Conservation (phyloP, 1,140 invertebrate genomes). For the Lepidurus arcticus region DNA sequence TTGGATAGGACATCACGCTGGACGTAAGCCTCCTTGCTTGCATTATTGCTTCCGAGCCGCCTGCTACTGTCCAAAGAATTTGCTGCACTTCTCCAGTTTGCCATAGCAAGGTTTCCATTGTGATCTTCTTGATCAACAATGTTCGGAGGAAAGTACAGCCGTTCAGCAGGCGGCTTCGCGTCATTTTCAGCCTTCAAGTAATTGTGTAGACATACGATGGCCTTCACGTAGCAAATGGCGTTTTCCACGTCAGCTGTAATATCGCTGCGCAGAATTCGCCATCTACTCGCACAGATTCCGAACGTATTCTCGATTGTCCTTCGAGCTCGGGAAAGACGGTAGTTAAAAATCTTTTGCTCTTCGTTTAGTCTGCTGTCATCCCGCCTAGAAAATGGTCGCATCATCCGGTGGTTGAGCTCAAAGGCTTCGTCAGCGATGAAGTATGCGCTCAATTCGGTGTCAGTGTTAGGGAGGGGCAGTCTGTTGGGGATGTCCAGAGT, state of each 20-base stretch:
- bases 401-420: background rate
- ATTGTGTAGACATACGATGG: slow-evolving; percentile 33
- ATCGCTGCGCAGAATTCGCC: slow-evolving; percentile 34
- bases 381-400: slow-evolving; percentile 5
- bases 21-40: background rate
- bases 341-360: slow-evolving; percentile 42
- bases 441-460: slow-evolving; percentile 30
- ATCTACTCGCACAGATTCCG: slow-evolving; percentile 38
- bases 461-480: slow-evolving; percentile 36
- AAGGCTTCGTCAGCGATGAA: slow-evolving; percentile 38
- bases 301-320: slow-evolving; percentile 41
- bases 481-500: slow-evolving; percentile 41
- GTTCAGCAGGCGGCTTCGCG: background rate
- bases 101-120: background rate
- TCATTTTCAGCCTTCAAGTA: slow-evolving; percentile 24
- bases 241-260: slow-evolving; percentile 25
- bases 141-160: background rate
- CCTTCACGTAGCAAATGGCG: slow-evolving; percentile 14
- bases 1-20: background rate
- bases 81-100: background rate
- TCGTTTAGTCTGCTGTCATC: background rate
- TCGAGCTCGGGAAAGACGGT: slow-evolving; percentile 40
- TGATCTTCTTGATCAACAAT: background rate
- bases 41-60: background rate
- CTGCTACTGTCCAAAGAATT: background rate